phyloP scores from a whole-genome alignment of 2,113 vertebrate genomes.

The Psilopsiagon aymara region DNA sequence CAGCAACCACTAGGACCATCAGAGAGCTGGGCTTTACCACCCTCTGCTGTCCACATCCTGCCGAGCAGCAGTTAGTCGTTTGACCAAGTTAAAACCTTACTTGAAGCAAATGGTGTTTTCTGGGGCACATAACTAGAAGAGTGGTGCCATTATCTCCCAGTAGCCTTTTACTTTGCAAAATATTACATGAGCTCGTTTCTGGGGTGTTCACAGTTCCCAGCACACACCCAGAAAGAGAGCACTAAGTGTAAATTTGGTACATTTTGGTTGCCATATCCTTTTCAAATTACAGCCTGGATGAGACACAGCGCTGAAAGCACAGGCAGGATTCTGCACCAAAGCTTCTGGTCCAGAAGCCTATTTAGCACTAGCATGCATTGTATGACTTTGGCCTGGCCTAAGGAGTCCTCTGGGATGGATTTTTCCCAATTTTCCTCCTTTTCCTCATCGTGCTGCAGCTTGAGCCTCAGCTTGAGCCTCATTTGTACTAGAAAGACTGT shows the following conservation, averaged over 20 bases:
- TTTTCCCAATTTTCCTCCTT: background rate
- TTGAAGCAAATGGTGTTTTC: background rate
- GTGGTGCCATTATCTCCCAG: background rate
- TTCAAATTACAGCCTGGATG: background rate
- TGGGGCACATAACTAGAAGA: background rate
- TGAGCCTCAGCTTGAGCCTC: background rate
- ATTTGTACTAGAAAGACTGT: background rate
- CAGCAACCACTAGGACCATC: background rate
- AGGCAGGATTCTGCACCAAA: background rate
- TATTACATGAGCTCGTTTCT: background rate
- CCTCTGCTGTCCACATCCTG: background rate
- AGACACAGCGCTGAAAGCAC: background rate
- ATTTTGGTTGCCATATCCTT: background rate
- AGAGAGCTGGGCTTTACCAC: background rate
- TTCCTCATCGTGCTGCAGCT: background rate
- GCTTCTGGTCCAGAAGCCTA: background rate
- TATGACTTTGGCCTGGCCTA: fast-evolving
- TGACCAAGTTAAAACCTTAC: background rate
- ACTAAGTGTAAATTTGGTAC: background rate
- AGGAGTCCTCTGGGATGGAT: background rate
- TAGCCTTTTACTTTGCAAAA: background rate
- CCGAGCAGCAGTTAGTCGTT: background rate
- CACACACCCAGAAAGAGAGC: background rate
- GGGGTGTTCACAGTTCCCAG: background rate
- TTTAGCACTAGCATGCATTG: background rate